Evolutionary conservation across 2,113 vertebrate genomes (phyloP).

Genomic region (Cryptotis parvus): DNA sequence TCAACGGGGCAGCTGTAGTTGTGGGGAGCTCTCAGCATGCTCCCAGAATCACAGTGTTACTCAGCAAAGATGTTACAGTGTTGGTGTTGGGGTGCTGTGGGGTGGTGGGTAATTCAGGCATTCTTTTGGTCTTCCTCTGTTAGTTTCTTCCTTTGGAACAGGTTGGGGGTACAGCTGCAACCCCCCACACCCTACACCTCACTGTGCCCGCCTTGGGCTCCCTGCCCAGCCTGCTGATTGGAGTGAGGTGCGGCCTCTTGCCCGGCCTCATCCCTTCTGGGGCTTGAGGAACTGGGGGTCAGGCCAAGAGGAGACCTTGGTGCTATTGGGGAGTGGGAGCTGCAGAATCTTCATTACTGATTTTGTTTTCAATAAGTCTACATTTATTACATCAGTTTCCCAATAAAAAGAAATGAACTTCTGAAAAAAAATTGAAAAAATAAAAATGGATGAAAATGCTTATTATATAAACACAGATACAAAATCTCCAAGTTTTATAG

Average conservation of each 20-base stretch:
- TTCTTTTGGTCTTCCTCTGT: constrained; percentile 73
- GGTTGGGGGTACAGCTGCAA: constrained; percentile 9
- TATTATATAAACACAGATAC: not conserved
- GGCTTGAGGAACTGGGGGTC: constrained; percentile 14
- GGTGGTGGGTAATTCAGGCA: constrained; percentile 45
- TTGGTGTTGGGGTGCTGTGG: constrained; percentile 24
- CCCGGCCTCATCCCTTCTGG: not conserved
- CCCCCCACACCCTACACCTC: not conserved
- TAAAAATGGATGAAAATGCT: not conserved
- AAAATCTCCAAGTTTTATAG: not conserved
- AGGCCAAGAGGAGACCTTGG: constrained; percentile 46
- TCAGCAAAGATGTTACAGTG: constrained; percentile 68
- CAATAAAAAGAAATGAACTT: constrained; percentile 70
- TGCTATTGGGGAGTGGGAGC: constrained; percentile 62
- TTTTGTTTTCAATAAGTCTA: constrained; percentile 75
- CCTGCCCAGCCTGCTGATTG: constrained; percentile 37
- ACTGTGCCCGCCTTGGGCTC: constrained; percentile 20
- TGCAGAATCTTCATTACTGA: constrained; percentile 72
- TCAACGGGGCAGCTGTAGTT: constrained; percentile 41
- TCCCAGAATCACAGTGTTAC: constrained; percentile 76
- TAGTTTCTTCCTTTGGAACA: constrained; percentile 47
- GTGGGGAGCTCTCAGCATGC: constrained; percentile 42
- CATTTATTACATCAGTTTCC: constrained; percentile 82
- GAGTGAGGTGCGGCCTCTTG: constrained; percentile 26
- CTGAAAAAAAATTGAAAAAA: too few relatives aligned